phyloP scores from a whole-genome alignment of 53 echinoderm and acorn worm genomes.

The Paelopatides confundens region DNA sequence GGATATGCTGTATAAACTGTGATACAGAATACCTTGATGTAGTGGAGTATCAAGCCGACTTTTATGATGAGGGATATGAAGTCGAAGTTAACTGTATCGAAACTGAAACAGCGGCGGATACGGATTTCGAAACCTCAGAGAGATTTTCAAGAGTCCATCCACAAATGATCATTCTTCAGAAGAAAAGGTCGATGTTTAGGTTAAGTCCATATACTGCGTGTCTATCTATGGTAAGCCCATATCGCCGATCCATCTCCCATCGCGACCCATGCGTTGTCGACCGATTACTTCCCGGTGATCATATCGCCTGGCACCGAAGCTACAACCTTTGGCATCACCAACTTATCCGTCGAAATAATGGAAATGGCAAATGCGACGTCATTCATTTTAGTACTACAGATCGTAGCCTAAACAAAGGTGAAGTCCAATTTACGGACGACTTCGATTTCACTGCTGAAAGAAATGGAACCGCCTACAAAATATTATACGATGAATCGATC shows the following conservation, averaged over 20 bases:
- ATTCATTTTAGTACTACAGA: neutral
- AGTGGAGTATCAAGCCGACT: neutral
- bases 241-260: neutral
- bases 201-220: neutral
- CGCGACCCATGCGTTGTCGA: neutral
- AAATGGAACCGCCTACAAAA: constrained; percentile 25
- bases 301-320: neutral
- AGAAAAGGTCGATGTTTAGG: neutral
- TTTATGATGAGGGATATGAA: neutral
- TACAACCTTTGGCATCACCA: constrained; percentile 27
- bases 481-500: neutral
- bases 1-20: neutral
- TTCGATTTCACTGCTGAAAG: neutral
- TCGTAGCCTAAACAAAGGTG: neutral
- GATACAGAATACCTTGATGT: constrained; percentile 17
- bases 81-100: neutral
- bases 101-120: neutral
- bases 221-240: constrained; percentile 1
- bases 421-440: neutral
- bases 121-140: neutral
- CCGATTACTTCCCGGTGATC: neutral
- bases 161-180: neutral
- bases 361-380: constrained; percentile 23
- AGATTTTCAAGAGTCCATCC: neutral
- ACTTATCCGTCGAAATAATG: neutral